Evolutionary conservation across 2,113 vertebrate genomes (phyloP).

Genomic region (Myodes glareolus): DNA sequence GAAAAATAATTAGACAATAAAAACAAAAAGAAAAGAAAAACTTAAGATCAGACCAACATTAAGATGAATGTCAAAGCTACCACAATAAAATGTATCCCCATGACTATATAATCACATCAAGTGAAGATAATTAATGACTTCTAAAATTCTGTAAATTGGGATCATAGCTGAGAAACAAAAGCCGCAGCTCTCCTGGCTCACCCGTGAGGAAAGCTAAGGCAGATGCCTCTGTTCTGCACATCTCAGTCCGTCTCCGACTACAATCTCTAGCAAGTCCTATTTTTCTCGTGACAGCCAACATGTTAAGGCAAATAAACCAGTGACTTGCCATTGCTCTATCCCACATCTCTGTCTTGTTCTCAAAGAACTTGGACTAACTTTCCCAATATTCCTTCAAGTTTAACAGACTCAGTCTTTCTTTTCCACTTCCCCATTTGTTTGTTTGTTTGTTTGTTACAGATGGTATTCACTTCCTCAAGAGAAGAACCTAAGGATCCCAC

Average conservation of each 20-base stretch:
- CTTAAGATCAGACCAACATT: constrained; percentile 31
- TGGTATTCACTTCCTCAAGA: neutral
- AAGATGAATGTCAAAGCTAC: constrained; percentile 50
- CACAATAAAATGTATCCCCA: constrained; percentile 20
- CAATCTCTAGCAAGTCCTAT: constrained; percentile 49
- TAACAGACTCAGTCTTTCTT: constrained; percentile 56
- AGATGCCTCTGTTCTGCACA: constrained; percentile 45
- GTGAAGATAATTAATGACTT: constrained; percentile 57
- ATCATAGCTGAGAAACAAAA: constrained; percentile 58
- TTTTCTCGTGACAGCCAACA: constrained; percentile 62
- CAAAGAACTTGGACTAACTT: constrained; percentile 57
- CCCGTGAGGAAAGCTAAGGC: constrained; percentile 13
- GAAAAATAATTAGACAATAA: constrained; percentile 58
- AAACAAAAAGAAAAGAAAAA: constrained; percentile 50
- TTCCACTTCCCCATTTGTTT: neutral
- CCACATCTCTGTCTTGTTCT: constrained; percentile 39
- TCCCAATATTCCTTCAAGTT: constrained; percentile 50
- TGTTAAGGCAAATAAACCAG: constrained; percentile 67
- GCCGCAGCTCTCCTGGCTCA: constrained; percentile 22
- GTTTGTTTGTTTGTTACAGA: constrained; percentile 3
- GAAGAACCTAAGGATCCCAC: constrained; percentile 7
- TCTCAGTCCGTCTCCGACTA: constrained; percentile 53
- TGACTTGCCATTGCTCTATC: constrained; percentile 39
- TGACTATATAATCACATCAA: constrained; percentile 35
- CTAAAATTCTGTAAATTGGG: constrained; percentile 56